Evolutionary conservation across 2,888 invertebrate genomes (phyloP), one percentile per base, ranked within the genome.

Genomic region (Crematogaster levior): DNA sequence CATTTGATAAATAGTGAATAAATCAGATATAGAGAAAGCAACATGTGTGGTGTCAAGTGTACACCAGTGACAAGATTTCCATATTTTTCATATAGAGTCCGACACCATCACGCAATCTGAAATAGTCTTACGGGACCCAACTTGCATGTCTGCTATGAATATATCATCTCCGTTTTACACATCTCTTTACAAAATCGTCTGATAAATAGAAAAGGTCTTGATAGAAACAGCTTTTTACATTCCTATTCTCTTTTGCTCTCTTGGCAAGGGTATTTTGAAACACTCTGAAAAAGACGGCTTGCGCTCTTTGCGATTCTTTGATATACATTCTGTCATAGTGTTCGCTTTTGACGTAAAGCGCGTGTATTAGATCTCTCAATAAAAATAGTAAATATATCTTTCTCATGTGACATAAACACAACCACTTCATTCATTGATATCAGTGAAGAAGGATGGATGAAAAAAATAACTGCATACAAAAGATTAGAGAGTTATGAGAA

Each of bases 201-300:
- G 51, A 51, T 65, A 65, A 65, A 75, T 65, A 27, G 37, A 79
- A 43, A 79, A 79, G 56, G 43, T 68, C 40, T 68, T 24, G 68
- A 60, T 46, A 30, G 30, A 66, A 75, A 15, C 27, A 27, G 40
- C 21, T 24, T 66, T 66, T 65, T 51, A 53, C 18, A 56, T 43
- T 12, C 27, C 7, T 34, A 61, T 34, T 40, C 21, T n/a, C 40
- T 21, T 77, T 34, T 43, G n/a, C 48, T 63, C 27, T 53, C 30
- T 43, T 40, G 30, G 9, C 15, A 18, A 24, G 21, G 27, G 65
- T 40, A 40, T 27, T 53, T 48, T 15, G 51, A 51, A 66, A 75
- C 27, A 66, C 51, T n/a, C 21, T n/a, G 10, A 40, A n/a, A 53
- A 43, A 65, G 18, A 27, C 27, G 40, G 27, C 40, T 37, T 21